These are phyloP conservation scores for Ammodytes dubius DNA, from an alignment of 2,113 vertebrate genomes.

Conservation along the genomic window DNA sequence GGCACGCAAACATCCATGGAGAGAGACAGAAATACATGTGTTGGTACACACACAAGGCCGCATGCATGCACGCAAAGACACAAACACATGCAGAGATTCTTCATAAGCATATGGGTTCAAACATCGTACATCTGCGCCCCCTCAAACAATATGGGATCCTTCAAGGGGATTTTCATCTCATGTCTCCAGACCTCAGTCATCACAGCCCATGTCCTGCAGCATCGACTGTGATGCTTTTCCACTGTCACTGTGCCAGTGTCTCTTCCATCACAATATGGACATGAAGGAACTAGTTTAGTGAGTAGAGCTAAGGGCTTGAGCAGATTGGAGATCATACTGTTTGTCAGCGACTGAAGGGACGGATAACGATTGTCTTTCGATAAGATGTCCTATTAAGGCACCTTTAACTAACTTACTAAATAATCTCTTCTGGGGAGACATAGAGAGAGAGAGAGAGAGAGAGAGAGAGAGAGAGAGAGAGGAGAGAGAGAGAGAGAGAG, in stretches of 20 bases:
- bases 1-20: conserved; percentile 35
- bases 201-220: conserved; percentile 43
- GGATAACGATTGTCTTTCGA: no score
- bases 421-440: no score
- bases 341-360: no score
- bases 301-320: no score
- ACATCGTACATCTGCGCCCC: conserved; percentile 6
- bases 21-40: conserved; percentile 15
- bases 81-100: not conserved
- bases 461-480: no score
- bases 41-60: conserved; percentile 14
- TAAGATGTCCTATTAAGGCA: no score
- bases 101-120: not conserved
- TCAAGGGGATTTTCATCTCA: conserved; percentile 49
- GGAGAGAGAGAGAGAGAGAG: no score
- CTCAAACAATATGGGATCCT: conserved; percentile 40
- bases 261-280: conserved; percentile 25
- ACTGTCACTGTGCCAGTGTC: conserved; percentile 16
- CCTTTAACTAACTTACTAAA: no score
- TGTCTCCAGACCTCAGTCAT: conserved; percentile 58
- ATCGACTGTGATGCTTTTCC: conserved; percentile 49
- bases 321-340: no score
- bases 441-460: no score
- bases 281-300: conserved; percentile 27
- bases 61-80: not conserved